phyloP scores from a whole-genome alignment of 64 coral and sea anemone species.

The Catalaphyllia jardinei region DNA sequence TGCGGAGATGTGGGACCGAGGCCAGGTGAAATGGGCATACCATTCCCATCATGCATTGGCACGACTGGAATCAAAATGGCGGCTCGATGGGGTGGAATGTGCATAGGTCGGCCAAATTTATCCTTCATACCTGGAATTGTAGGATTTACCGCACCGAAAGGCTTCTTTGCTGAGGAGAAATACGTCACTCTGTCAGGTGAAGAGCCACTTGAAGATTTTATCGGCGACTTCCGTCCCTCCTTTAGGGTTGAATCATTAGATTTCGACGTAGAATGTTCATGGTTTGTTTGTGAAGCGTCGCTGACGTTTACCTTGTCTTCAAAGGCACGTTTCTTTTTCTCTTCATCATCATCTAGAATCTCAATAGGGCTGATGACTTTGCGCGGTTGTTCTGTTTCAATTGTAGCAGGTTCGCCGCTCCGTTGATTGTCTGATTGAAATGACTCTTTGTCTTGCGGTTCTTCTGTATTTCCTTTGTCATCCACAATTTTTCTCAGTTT shows the following conservation, averaged over 20 bases:
- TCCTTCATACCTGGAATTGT: slow-evolving; percentile 71
- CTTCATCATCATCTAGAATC: slow-evolving; percentile 92
- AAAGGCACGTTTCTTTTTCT: slow-evolving; percentile 55
- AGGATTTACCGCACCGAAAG: slow-evolving; percentile 80
- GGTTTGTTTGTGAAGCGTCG: neutral
- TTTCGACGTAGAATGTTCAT: neutral
- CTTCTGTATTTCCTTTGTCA: slow-evolving; percentile 45
- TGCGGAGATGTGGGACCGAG: slow-evolving; percentile 79
- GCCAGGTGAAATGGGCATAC: slow-evolving; percentile 65
- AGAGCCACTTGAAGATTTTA: slow-evolving; percentile 42
- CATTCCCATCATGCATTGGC: slow-evolving; percentile 86
- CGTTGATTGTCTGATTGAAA: neutral
- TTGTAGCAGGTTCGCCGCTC: slow-evolving; percentile 5
- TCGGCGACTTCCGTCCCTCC: slow-evolving; percentile 35
- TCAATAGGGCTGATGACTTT: slow-evolving; percentile 80
- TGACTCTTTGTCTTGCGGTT: slow-evolving; percentile 37
- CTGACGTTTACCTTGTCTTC: neutral
- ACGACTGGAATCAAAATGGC: slow-evolving; percentile 91
- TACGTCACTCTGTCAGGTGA: slow-evolving; percentile 54
- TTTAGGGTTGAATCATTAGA: slow-evolving; percentile 32
- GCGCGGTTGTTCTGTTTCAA: slow-evolving; percentile 22
- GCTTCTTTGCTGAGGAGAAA: slow-evolving; percentile 60
- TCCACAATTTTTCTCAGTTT: slow-evolving; percentile 85
- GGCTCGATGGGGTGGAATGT: slow-evolving; percentile 88
- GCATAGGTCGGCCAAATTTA: slow-evolving; percentile 53